phyloP scores from a whole-genome alignment of 1,140 invertebrate genomes.

The Lamellibrachia luymesi region DNA sequence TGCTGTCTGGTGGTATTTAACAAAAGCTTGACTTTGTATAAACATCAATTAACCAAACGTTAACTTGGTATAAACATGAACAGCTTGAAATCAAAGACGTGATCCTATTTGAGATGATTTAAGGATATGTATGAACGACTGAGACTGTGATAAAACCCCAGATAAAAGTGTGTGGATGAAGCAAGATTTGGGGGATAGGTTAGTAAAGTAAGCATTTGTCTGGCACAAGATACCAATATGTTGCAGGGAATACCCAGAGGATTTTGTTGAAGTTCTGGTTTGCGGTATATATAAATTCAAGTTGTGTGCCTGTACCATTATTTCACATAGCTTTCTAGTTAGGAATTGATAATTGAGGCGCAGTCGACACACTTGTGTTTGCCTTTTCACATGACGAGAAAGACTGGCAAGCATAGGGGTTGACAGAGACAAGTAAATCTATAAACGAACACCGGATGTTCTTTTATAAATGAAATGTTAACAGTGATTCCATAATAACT shows the following conservation, averaged over 20 bases:
- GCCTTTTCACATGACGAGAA: not conserved
- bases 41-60: too few species aligned
- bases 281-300: not conserved
- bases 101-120: not conserved
- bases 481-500: not conserved
- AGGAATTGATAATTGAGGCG: not conserved
- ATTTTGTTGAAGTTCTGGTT: not conserved
- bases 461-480: not conserved
- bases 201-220: not conserved
- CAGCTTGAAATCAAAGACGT: not conserved
- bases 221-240: not conserved
- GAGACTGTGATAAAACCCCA: slow-evolving; percentile 1
- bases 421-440: not conserved
- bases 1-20: not conserved
- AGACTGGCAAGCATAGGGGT: not conserved
- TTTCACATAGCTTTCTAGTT: not conserved
- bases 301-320: not conserved
- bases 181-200: not conserved
- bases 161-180: not conserved
- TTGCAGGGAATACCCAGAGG: not conserved
- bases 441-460: not conserved
- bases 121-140: not conserved
- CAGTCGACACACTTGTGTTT: not conserved
- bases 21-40: not conserved
- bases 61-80: not conserved